These are phyloP conservation scores for Halichoeres trimaculatus DNA, from an alignment of 2,113 vertebrate species.

Conservation along the genomic window DNA sequence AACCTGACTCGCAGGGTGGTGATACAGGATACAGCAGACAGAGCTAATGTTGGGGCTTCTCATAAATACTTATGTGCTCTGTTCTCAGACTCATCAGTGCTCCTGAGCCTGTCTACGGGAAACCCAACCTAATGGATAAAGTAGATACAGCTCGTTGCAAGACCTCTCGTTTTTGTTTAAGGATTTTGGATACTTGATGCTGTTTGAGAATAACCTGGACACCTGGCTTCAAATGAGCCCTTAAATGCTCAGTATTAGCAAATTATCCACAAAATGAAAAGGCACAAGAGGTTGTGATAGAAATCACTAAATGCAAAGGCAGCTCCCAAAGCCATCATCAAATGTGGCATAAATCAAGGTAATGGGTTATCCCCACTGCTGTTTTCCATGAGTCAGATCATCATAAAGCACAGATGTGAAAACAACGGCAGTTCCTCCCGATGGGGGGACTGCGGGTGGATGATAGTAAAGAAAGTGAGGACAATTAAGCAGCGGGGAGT, in stretches of 20 bases:
- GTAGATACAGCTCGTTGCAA: not conserved
- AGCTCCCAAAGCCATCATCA: conserved; percentile 4
- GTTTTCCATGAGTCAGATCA: conserved; percentile 23
- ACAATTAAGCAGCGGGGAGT: conserved; percentile 13
- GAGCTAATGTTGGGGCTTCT: conserved; percentile 28
- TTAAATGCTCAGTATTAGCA: too few species aligned
- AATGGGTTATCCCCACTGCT: conserved; percentile 34
- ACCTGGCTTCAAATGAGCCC: not conserved
- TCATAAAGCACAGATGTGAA: conserved; percentile 39
- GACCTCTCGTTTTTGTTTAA: not conserved
- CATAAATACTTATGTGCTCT: conserved; percentile 37
- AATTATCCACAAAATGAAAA: not conserved
- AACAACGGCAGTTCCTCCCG: conserved; percentile 19
- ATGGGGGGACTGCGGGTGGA: not conserved
- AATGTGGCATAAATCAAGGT: conserved; percentile 21
- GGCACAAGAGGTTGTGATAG: not conserved
- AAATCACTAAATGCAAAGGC: conserved; percentile 2
- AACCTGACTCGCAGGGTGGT: conserved; percentile 23
- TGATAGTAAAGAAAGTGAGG: conserved; percentile 8
- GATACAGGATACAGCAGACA: conserved; percentile 27
- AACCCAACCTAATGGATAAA: conserved; percentile 1
- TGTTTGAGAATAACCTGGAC: not conserved
- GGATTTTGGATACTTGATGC: not conserved
- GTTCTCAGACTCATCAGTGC: conserved; percentile 13
- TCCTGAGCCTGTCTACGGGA: conserved; percentile 13